These are phyloP conservation scores for Glaucomys volans DNA, from an alignment of 2,113 vertebrate species.

Conservation along the genomic window DNA sequence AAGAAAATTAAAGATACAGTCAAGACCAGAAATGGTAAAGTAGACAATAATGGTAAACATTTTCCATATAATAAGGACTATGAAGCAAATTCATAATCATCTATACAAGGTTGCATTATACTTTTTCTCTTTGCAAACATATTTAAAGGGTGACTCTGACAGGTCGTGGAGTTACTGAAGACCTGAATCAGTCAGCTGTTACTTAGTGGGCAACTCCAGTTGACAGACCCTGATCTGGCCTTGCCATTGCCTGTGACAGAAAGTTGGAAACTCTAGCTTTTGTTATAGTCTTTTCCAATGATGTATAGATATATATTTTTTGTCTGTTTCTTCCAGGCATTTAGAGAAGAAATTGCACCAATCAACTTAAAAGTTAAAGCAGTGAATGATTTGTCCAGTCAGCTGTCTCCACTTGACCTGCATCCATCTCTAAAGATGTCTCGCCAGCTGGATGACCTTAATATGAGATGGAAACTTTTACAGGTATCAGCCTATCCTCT, in stretches of 20 bases:
- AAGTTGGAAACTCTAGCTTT: background rate
- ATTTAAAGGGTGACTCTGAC: background rate
- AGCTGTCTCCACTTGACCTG: conserved; percentile 94
- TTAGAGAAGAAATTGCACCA: conserved; percentile 94
- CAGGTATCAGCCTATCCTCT: conserved; percentile 88
- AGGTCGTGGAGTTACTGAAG: too few relatives aligned
- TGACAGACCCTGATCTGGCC: background rate
- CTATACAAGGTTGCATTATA: background rate
- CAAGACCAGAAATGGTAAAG: background rate
- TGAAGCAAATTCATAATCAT: background rate
- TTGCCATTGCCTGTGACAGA: background rate
- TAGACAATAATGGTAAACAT: background rate
- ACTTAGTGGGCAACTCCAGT: background rate
- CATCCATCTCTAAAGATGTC: conserved; percentile 95
- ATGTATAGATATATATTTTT: background rate
- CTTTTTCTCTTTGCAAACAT: background rate
- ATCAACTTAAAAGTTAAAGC: conserved; percentile 93
- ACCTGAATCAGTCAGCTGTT: background rate
- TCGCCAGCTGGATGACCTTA: conserved; percentile 96
- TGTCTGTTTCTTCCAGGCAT: conserved; percentile 87
- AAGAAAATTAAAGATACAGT: conserved; percentile 16
- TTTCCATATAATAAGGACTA: background rate
- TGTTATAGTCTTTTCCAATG: conserved; percentile 18
- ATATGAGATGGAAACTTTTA: conserved; percentile 96
- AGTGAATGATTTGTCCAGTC: conserved; percentile 95